These are phyloP conservation scores for Drosophila jambulina DNA, from an alignment of 1,140 invertebrate species.

Conservation along the genomic window DNA sequence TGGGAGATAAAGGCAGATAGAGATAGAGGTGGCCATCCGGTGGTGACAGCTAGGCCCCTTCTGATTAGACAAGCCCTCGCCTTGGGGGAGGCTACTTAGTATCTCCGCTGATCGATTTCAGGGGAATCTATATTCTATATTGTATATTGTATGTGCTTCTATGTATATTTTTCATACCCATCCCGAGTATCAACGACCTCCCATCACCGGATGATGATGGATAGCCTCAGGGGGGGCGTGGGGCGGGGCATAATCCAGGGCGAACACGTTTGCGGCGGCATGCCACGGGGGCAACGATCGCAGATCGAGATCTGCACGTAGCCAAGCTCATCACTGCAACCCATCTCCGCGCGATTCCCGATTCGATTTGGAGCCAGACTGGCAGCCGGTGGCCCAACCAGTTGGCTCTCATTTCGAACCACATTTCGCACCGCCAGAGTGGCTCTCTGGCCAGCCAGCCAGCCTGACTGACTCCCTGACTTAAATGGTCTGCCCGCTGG, in stretches of 20 bases:
- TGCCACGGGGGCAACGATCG: conserved; percentile 40
- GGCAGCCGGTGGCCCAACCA: conserved; percentile 56
- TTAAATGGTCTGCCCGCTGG: conserved; percentile 62
- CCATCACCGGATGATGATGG: neutral
- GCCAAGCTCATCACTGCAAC: conserved; percentile 21
- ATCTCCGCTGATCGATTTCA: conserved; percentile 16
- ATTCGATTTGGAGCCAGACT: conserved; percentile 53
- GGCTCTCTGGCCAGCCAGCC: conserved; percentile 8
- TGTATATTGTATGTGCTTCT: neutral
- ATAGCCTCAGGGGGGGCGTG: neutral
- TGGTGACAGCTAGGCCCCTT: conserved; percentile 12
- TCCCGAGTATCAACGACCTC: conserved; percentile 45
- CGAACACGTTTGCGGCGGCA: conserved; percentile 40
- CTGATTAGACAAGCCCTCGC: conserved; percentile 47
- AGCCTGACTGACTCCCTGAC: conserved; percentile 9
- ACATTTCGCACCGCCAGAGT: conserved; percentile 34
- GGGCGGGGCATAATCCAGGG: conserved; percentile 10
- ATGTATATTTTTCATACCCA: neutral
- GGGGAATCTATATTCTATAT: conserved; percentile 13
- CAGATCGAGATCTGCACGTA: conserved; percentile 32
- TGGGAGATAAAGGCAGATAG: neutral
- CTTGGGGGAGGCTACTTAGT: neutral
- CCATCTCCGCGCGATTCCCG: conserved; percentile 7
- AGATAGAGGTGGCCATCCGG: conserved; percentile 45
- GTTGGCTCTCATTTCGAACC: conserved; percentile 53